Evolutionary conservation across 2,888 invertebrate genomes (phyloP).

Genomic region (Cotesia congregata): DNA sequence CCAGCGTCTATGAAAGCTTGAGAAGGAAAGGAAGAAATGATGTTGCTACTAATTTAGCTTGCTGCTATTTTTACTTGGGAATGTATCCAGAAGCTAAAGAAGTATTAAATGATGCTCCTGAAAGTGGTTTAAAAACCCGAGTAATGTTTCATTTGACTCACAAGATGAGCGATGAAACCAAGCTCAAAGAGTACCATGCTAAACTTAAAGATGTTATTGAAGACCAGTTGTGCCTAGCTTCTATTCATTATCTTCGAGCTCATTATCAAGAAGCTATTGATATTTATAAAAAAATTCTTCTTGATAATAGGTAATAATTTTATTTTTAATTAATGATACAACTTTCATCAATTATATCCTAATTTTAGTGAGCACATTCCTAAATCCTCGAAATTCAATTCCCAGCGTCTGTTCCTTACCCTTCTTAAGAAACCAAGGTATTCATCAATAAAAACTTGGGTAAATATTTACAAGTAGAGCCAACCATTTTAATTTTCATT

Average conservation of each 20-base stretch:
- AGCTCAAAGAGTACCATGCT: conserved; percentile 86
- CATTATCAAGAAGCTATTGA: conserved; percentile 99
- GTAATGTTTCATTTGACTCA: conserved; percentile 94
- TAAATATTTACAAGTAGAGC: too few species aligned
- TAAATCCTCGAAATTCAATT: neutral
- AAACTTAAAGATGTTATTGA: conserved; percentile 89
- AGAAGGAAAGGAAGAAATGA: conserved; percentile 73
- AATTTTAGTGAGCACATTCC: neutral
- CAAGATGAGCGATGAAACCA: conserved; percentile 90
- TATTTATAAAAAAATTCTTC: conserved; percentile 93
- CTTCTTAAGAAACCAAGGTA: conserved; percentile 40
- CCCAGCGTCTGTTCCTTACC: conserved; percentile 21
- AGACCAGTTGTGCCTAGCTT: conserved; percentile 95
- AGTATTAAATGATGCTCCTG: conserved; percentile 76
- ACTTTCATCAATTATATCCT: neutral
- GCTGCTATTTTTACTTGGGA: conserved; percentile 96
- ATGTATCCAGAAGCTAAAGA: conserved; percentile 83
- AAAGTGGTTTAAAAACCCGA: conserved; percentile 81
- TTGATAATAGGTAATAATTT: conserved; percentile 85
- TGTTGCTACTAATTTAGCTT: conserved; percentile 85
- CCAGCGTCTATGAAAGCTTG: conserved; percentile 74
- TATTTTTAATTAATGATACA: neutral
- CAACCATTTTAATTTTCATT: too few species aligned
- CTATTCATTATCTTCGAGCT: conserved; percentile 94
- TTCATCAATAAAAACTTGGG: neutral